phyloP scores from a whole-genome alignment of 2,797 vertebrate genomes.

The Manis pentadactyla region DNA sequence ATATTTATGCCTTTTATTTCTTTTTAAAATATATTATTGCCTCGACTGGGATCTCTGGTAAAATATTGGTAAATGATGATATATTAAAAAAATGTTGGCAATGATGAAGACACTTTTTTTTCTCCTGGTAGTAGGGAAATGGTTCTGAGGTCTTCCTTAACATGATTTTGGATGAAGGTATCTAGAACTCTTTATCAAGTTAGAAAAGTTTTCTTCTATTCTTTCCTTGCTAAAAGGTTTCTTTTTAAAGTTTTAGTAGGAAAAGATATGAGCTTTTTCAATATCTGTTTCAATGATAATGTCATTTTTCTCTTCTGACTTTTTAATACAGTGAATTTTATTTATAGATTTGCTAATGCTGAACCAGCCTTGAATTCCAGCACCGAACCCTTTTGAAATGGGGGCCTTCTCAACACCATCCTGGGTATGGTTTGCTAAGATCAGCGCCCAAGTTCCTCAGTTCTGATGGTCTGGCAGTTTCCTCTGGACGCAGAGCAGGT shows the following conservation, averaged over 20 bases:
- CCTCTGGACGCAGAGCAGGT: neutral
- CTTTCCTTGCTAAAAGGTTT: neutral
- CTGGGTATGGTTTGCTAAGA: accelerated
- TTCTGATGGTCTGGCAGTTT: too few relatives aligned
- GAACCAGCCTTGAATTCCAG: accelerated
- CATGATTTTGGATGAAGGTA: neutral
- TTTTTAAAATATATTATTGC: neutral
- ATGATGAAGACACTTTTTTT: neutral
- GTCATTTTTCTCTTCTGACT: too few relatives aligned
- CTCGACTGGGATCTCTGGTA: neutral
- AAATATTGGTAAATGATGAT: neutral
- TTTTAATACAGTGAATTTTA: accelerated
- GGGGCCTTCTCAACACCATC: accelerated
- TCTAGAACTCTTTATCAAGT: neutral
- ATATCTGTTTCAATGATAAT: accelerated
- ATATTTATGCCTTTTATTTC: neutral
- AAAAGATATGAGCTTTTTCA: neutral
- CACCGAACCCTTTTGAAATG: accelerated
- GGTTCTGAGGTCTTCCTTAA: too few relatives aligned
- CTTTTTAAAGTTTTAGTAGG: neutral
- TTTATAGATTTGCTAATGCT: accelerated
- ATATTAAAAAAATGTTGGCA: neutral
- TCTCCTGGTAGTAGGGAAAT: too few relatives aligned
- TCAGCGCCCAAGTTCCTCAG: accelerated
- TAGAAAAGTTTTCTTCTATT: accelerated